Conservation (phyloP, 2,113 vertebrate genomes). For the Varanus salvator region DNA sequence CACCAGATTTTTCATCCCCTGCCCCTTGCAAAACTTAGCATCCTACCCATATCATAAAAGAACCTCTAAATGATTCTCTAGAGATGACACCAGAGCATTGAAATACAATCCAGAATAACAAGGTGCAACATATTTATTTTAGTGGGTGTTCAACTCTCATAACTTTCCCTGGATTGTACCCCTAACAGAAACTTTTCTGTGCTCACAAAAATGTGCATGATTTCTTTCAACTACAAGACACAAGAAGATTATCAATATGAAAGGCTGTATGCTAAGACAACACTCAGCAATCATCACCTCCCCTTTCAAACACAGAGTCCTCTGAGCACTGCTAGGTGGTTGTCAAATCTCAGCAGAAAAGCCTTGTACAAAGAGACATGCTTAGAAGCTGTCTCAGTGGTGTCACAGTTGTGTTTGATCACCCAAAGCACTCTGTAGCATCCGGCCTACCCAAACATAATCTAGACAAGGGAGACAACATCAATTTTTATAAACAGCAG, state of each 20-base stretch:
- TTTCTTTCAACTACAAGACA: background rate
- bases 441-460: conserved; percentile 11
- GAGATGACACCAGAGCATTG: background rate
- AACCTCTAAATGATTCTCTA: accelerated
- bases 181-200: background rate
- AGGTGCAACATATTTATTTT: background rate
- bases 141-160: background rate
- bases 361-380: background rate
- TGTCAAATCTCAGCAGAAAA: background rate
- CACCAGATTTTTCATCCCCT: accelerated
- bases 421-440: conserved; percentile 1
- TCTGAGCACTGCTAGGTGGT: background rate
- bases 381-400: background rate
- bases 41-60: background rate
- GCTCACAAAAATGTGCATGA: background rate
- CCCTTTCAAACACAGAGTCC: background rate
- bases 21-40: too few relatives aligned
- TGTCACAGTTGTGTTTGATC: background rate
- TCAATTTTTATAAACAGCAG: background rate
- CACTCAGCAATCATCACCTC: background rate
- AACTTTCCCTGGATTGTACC: background rate
- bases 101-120: background rate
- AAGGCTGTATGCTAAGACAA: background rate
- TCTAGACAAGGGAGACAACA: background rate
- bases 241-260: background rate